A percentile compares a stretch with the other conserved stretches of the same genome.
Evolutionary conservation across 1,140 invertebrate species (phyloP).

Genomic region (Andrena cerasifolii): DNA sequence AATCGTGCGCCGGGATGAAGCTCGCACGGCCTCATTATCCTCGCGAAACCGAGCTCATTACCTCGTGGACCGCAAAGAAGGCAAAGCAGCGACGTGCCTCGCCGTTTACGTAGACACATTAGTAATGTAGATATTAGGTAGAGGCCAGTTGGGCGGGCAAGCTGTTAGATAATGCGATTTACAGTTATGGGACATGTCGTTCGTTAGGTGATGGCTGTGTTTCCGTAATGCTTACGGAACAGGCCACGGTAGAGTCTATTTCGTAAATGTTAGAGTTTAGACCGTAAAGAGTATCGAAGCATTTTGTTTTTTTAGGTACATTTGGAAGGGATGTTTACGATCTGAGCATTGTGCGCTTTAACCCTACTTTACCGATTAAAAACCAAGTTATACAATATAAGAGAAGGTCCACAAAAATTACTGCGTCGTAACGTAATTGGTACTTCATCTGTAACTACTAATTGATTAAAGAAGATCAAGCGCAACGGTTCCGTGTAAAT

Average conservation of each 20-base stretch:
- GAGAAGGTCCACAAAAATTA: neutral
- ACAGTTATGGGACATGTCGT: constrained; percentile 47
- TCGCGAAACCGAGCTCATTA: constrained; percentile 72
- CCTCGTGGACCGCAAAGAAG: constrained; percentile 70
- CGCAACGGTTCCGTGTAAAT: neutral
- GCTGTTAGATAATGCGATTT: constrained; percentile 52
- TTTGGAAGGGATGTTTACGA: too few relatives aligned
- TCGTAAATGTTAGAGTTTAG: too few relatives aligned
- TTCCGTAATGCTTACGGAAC: neutral
- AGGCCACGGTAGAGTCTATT: too few relatives aligned
- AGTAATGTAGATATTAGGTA: constrained; percentile 52
- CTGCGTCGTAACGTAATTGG: neutral
- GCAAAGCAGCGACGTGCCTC: constrained; percentile 55
- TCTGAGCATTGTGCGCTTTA: too few relatives aligned
- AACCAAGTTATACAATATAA: too few relatives aligned
- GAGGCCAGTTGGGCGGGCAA: constrained; percentile 48
- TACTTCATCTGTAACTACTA: neutral
- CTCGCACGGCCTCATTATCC: constrained; percentile 69
- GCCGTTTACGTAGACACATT: constrained; percentile 45
- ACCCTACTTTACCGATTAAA: too few relatives aligned
- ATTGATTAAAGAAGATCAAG: neutral
- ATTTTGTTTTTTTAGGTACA: too few relatives aligned
- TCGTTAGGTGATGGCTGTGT: constrained; percentile 46
- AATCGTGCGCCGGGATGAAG: constrained; percentile 56
- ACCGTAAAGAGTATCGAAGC: too few relatives aligned